A percentile compares a stretch with the other conserved stretches of the same genome.
phyloP scores from a whole-genome alignment of 1,140 invertebrate species.

The Holcopasites calliopsidis region DNA sequence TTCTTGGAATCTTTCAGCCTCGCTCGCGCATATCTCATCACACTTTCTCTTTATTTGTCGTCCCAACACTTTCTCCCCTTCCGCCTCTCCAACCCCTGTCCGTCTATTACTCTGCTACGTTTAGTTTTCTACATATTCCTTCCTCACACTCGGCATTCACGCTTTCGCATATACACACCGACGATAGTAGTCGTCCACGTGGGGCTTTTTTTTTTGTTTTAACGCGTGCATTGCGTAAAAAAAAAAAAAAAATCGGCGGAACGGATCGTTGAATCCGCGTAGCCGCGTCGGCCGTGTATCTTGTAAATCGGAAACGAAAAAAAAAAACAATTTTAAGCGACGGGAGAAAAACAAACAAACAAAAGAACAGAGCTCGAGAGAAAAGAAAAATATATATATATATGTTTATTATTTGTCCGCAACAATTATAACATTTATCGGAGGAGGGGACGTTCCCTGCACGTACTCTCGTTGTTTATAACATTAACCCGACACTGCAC shows the following conservation, averaged over 20 bases:
- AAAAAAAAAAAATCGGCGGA: neutral
- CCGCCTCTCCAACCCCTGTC: neutral
- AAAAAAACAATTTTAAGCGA: neutral
- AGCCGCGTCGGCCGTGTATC: neutral
- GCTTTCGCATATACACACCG: neutral
- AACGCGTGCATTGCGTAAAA: constrained; percentile 6
- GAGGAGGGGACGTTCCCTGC: neutral
- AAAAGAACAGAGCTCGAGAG: neutral
- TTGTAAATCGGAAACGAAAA: constrained; percentile 14
- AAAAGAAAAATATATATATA: neutral
- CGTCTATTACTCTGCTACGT: neutral
- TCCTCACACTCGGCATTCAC: neutral
- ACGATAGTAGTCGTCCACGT: constrained; percentile 4
- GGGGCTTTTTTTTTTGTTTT: constrained; percentile 32
- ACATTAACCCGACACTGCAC: neutral
- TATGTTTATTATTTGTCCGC: constrained; percentile 14
- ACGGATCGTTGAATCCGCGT: neutral
- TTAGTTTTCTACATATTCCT: neutral
- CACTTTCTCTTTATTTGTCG: constrained; percentile 5
- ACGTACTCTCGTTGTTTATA: neutral
- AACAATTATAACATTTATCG: neutral
- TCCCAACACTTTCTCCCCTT: neutral
- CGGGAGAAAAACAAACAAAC: neutral
- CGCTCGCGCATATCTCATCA: neutral
- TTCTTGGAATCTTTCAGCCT: constrained; percentile 30